Conservation (phyloP, 2,888 invertebrate species). For the Scaptomyza tumidula region DNA sequence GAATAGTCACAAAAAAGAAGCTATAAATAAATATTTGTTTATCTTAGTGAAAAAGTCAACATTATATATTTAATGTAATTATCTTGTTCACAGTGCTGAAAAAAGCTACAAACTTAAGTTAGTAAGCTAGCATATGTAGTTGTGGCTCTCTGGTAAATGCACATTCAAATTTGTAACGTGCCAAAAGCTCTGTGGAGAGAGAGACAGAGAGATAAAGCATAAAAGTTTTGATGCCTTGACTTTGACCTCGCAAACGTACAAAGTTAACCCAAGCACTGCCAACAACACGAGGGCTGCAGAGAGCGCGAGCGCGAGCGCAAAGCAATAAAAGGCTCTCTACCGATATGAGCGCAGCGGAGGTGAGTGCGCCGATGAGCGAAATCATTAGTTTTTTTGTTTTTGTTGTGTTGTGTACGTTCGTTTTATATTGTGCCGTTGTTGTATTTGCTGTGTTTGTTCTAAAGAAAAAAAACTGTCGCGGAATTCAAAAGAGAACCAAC, state of each 20-base stretch:
- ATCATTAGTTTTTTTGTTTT: background rate
- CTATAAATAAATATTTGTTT: too few species aligned
- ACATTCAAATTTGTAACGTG: slow-evolving; percentile 45
- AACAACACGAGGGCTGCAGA: slow-evolving; percentile 13
- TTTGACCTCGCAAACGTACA: background rate
- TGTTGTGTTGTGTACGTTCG: slow-evolving; percentile 1
- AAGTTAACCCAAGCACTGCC: slow-evolving; percentile 1
- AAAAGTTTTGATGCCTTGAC: slow-evolving; percentile 27
- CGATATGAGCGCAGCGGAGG: slow-evolving; percentile 62
- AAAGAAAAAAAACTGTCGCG: slow-evolving; percentile 14
- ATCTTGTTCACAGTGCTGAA: background rate
- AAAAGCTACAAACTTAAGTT: background rate
- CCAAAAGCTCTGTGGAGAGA: slow-evolving; percentile 38
- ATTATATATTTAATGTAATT: background rate
- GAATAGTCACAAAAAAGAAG: too few species aligned
- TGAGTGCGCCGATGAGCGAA: slow-evolving; percentile 40
- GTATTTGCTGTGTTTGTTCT: background rate
- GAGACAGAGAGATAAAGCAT: slow-evolving; percentile 3
- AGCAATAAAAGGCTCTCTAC: slow-evolving; percentile 1
- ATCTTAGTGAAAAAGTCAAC: background rate
- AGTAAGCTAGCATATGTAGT: background rate
- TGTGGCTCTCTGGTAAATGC: background rate
- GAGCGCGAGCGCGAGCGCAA: slow-evolving; percentile 40
- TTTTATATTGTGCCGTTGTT: background rate
- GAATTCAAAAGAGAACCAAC: slow-evolving; percentile 9